These are phyloP conservation scores for Scaptomyza hsui DNA, from an alignment of 1,140 invertebrate species.

Conservation along the genomic window DNA sequence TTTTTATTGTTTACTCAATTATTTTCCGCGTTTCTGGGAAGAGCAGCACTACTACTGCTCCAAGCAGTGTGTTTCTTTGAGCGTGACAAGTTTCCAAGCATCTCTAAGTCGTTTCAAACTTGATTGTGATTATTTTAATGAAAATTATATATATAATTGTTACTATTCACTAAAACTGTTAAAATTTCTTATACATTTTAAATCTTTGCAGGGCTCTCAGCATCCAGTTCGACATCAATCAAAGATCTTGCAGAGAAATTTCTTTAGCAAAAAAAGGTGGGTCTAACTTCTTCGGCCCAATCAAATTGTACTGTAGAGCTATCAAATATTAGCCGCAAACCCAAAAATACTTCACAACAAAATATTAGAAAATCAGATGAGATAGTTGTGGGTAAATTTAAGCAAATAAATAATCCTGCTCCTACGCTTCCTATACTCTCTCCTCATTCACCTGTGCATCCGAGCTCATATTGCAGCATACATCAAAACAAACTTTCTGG, in stretches of 20 bases:
- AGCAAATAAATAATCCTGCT: slow-evolving; percentile 55
- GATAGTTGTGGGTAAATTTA: slow-evolving; percentile 41
- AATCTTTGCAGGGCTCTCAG: slow-evolving; percentile 85
- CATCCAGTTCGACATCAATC: slow-evolving; percentile 89
- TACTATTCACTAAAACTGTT: slow-evolving; percentile 16
- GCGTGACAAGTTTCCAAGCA: too few species aligned
- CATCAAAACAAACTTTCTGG: slow-evolving; percentile 70
- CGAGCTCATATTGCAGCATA: slow-evolving; percentile 50
- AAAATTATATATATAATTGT: too few species aligned
- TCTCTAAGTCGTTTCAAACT: too few species aligned
- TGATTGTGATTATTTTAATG: too few species aligned
- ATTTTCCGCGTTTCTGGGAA: too few species aligned
- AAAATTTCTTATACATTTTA: too few species aligned
- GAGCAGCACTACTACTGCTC: too few species aligned
- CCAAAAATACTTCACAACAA: slow-evolving; percentile 32
- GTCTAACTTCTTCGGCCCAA: slow-evolving; percentile 65
- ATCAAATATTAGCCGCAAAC: slow-evolving; percentile 40
- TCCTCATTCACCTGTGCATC: slow-evolving; percentile 67
- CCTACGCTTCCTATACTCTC: slow-evolving; percentile 71
- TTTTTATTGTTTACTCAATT: too few species aligned
- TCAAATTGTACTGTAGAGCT: slow-evolving; percentile 37
- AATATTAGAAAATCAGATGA: slow-evolving; percentile 48
- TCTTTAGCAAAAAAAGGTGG: slow-evolving; percentile 89
- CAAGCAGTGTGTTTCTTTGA: too few species aligned
- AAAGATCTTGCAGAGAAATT: slow-evolving; percentile 91